phyloP scores from a whole-genome alignment of 2,888 invertebrate species.

The Notodonta ziczac region DNA sequence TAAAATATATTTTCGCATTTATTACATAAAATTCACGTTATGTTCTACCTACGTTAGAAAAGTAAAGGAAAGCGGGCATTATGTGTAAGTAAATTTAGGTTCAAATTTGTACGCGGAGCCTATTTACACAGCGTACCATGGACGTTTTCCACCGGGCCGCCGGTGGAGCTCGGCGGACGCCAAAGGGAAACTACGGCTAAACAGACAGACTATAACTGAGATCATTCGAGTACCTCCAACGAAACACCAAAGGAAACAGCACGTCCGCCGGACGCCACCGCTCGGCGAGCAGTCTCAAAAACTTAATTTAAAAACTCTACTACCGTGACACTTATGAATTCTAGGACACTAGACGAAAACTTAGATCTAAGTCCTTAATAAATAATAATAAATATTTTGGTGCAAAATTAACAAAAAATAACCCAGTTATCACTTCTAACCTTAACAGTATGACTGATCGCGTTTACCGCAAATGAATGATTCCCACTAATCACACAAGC shows the following conservation, averaged over 20 bases:
- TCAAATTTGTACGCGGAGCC: slow-evolving; percentile 82
- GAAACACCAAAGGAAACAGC: slow-evolving; percentile 37
- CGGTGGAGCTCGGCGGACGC: slow-evolving; percentile 53
- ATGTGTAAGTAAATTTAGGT: slow-evolving; percentile 76
- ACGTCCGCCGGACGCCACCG: slow-evolving; percentile 54
- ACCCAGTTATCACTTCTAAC: slow-evolving; percentile 60
- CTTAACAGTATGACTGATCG: slow-evolving; percentile 71
- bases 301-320: slow-evolving; percentile 77
- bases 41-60: slow-evolving; percentile 83
- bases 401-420: slow-evolving; percentile 69
- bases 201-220: slow-evolving; percentile 61
- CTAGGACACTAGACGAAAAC: slow-evolving; percentile 81
- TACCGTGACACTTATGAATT: slow-evolving; percentile 81
- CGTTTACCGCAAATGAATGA: slow-evolving; percentile 67
- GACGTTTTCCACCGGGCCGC: slow-evolving; percentile 76
- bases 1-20: slow-evolving; percentile 85
- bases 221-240: slow-evolving; percentile 55
- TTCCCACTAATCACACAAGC: slow-evolving; percentile 82
- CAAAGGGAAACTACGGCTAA: slow-evolving; percentile 48
- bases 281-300: slow-evolving; percentile 69
- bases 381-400: slow-evolving; percentile 77
- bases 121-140: slow-evolving; percentile 84
- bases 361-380: slow-evolving; percentile 75
- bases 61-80: slow-evolving; percentile 79
- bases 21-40: slow-evolving; percentile 85